Base-by-base conservation (phyloP, 2,113 vertebrate species). In the Hucho hucho region DNA sequence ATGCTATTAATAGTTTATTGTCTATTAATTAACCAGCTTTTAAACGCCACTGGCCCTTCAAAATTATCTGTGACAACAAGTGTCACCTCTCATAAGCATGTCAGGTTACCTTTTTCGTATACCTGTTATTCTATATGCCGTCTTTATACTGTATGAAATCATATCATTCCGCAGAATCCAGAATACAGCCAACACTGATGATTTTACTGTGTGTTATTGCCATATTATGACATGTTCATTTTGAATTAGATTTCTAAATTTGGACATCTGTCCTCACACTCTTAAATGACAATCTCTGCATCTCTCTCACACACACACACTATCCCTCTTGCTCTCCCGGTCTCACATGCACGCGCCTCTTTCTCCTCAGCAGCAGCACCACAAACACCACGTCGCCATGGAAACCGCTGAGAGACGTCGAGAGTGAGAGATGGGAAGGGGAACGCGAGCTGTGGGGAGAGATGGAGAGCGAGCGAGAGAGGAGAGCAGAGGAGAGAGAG, bases 341-440 rank as follows among this genome's bases (percentile, higher is more conserved):
- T 87, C 84, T 78, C 72, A 76, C 86, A 79, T 75, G 86, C 82
- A 84, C 87, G 86, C 82, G 86, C 86, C 72, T 81, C 83, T 91
- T 90, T 91, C 77, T 90, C 87, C 85, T 83, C 88, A 73, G 77
- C 90, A 83, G 84, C 88, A 76, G 74, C 86, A 83, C 74, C 86
- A 87, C 85, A 88, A 88, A 89, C 90, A 89, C 84, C 79, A 69
- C 79, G 91, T 91, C 88, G 85, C 85, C 86, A 90, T 93, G 89
- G 92, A 90, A 93, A 94, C 92, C 89, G 72, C 77, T 78, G 87
- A 92, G 92, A 91, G 89, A 90, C 87, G 85, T 91, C 83, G 86
- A 88, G 92, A 89, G 87, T 91, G 92, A 92, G 92, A 87, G 92
- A 91, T 86, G 53, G 14, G 20, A 43, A 43, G 49, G 28, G 73